Evolutionary conservation across 2,113 vertebrate genomes (phyloP).

Genomic region (Casuarius casuarius): DNA sequence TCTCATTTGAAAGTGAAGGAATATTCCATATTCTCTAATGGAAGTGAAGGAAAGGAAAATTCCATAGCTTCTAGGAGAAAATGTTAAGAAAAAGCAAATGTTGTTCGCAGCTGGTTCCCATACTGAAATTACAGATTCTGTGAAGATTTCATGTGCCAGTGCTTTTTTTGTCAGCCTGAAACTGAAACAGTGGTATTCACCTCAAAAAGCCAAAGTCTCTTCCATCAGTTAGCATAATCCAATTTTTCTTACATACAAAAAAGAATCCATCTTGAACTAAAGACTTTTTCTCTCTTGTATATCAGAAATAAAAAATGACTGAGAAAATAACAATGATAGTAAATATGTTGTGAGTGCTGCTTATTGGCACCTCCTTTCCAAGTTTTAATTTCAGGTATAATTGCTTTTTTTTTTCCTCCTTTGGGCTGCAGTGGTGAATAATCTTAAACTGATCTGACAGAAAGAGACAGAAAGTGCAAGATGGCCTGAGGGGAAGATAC

Average conservation of each 20-base stretch:
- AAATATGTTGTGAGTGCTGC: not conserved
- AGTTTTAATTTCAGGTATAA: slow-evolving; percentile 11
- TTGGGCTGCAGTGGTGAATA: slow-evolving; percentile 10
- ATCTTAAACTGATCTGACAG: slow-evolving; percentile 7
- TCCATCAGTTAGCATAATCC: not conserved
- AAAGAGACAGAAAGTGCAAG: not conserved
- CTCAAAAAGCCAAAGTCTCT: not conserved
- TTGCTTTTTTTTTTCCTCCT: not conserved
- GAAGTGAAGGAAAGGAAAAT: not conserved
- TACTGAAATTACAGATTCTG: not conserved
- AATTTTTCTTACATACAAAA: not conserved
- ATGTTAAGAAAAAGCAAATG: not conserved
- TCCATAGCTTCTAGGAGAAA: not conserved
- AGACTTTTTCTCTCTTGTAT: not conserved
- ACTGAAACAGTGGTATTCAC: not conserved
- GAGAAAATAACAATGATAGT: not conserved
- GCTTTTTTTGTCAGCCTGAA: not conserved
- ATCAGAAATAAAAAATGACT: not conserved
- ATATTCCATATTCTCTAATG: no score
- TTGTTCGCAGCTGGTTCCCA: not conserved
- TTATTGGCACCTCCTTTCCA: not conserved
- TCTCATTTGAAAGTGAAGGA: not conserved
- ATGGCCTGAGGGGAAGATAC: not conserved
- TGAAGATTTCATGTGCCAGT: not conserved
- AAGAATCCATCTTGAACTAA: not conserved